Conservation (phyloP, 2,888 invertebrate species). For the Lydus trimaculatus region DNA sequence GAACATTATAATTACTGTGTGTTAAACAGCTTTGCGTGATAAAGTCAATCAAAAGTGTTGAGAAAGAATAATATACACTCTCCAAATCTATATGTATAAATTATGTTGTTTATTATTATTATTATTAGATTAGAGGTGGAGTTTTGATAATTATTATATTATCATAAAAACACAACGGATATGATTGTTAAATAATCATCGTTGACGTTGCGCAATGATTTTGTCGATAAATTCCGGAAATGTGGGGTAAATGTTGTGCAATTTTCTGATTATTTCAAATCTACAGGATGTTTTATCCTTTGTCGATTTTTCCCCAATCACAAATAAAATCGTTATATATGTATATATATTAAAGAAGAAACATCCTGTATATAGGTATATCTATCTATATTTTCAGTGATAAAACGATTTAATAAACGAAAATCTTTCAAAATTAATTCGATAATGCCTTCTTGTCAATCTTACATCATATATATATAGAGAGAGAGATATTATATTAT, state of each 20-base stretch:
- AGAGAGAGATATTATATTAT: too few relatives aligned
- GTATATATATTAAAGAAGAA: too few relatives aligned
- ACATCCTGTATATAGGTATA: too few relatives aligned
- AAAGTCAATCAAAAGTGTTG: background rate
- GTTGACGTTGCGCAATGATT: background rate
- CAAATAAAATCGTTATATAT: too few relatives aligned
- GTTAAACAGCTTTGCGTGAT: slow-evolving; percentile 13
- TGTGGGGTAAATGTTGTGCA: background rate
- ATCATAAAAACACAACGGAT: background rate
- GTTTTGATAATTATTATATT: background rate
- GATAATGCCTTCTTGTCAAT: background rate
- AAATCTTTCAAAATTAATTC: background rate
- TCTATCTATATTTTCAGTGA: too few relatives aligned
- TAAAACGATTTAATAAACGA: background rate
- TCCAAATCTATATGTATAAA: background rate
- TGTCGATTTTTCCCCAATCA: too few relatives aligned
- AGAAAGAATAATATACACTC: background rate
- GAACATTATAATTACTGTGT: slow-evolving; percentile 3
- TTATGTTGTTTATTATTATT: background rate
- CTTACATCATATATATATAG: background rate
- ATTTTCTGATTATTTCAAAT: background rate
- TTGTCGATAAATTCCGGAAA: background rate
- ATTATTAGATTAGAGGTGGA: too few relatives aligned
- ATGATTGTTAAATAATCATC: background rate
- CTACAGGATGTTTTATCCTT: background rate